Evolutionary conservation across 2,888 invertebrate genomes (phyloP), one percentile per base, ranked within the genome.

Genomic region (Nudaria mundana): DNA sequence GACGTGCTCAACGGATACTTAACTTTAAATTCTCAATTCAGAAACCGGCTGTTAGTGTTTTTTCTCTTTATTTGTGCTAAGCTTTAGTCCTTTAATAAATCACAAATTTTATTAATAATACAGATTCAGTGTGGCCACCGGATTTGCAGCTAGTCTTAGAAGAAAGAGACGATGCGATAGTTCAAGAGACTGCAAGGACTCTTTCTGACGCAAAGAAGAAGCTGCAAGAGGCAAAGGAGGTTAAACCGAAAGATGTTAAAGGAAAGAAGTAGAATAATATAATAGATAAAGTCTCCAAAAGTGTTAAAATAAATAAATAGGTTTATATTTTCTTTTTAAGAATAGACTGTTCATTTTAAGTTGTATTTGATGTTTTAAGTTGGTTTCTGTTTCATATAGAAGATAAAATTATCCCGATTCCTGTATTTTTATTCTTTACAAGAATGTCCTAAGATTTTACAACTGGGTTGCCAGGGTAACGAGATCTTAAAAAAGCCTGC

Each of bases 131-230:
- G 8, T 75, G 80, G 74, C 61, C 61, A 20, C 63, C 66, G n/a
- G 70, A 74, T 2, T 41, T 86, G 14, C 43, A 47, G 1, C 52
- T 59, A 25, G 81, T 72, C 1, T 39, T 82, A 8, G 75, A 76
- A 42, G 67, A 66, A 37, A 71, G 83, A 61, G 80, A 82, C 10
- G 76, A 79, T 0, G 76, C 78, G 3, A 73, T 86, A 2, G 64
- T 65, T 0, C 54, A 39, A 6, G 83, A 82, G 37, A 51, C 59
- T 1, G 56, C 79, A 0, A 57, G 53, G 2, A 59, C 73, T 32
- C 65, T 56, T 6, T 12, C 73, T 0, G 79, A 81, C 3, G 74
- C 76, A 1, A 65, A 46, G 0, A 80, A 72, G 49, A 86, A 75
- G 54, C 84, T 82, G 41, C 60, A 56, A 24, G 81, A 81, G 0